Conservation (phyloP, 1,140 invertebrate genomes). For the Papilio glaucus region DNA sequence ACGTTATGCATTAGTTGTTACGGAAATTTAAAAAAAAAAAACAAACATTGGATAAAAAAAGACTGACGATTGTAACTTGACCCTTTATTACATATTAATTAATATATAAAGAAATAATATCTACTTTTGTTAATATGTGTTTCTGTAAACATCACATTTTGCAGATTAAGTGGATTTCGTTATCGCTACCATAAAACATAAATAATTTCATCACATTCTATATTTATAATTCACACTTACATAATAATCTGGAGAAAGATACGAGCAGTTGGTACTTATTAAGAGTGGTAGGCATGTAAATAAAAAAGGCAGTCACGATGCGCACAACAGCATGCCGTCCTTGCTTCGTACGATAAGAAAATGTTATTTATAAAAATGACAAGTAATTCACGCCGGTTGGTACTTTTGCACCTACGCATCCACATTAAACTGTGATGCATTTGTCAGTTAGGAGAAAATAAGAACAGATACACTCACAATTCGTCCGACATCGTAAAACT, state of each 20-base stretch:
- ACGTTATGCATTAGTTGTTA: too few species aligned
- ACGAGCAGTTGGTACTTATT: not conserved
- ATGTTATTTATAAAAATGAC: conserved; percentile 65
- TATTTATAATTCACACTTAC: conserved; percentile 14
- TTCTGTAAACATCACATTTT: too few species aligned
- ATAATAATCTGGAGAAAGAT: conserved; percentile 12
- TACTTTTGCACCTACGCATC: conserved; percentile 35
- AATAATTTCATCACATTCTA: not conserved
- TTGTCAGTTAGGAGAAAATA: conserved; percentile 23
- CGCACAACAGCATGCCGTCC: conserved; percentile 61
- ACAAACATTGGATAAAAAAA: too few species aligned
- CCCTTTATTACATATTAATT: too few species aligned
- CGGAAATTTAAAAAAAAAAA: too few species aligned
- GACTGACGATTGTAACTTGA: too few species aligned
- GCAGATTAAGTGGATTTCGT: too few species aligned
- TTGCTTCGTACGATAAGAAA: conserved; percentile 68
- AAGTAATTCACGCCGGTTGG: conserved; percentile 36
- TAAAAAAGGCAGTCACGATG: conserved; percentile 49
- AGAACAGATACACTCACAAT: conserved; percentile 13
- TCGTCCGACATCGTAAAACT: not conserved
- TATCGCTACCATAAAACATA: not conserved
- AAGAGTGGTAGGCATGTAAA: conserved; percentile 33
- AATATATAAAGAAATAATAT: too few species aligned
- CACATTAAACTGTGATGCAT: conserved; percentile 32
- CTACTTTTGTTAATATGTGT: too few species aligned